phyloP scores from a whole-genome alignment of 2,888 invertebrate species.

The Caenorhabditis sp. region DNA sequence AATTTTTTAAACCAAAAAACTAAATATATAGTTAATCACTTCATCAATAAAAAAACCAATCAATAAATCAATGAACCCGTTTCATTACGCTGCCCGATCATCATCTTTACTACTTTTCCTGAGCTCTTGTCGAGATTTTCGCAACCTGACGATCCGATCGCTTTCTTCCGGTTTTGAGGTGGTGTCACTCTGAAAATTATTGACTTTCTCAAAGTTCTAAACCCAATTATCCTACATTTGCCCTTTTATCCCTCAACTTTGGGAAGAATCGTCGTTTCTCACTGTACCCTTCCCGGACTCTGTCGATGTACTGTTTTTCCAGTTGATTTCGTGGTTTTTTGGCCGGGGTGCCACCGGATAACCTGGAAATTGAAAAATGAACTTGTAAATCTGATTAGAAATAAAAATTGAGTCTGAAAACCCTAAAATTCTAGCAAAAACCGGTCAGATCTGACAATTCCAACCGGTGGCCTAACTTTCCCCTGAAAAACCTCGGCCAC shows the following conservation, averaged over 20 bases:
- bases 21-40: background rate
- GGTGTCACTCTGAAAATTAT: slow-evolving; percentile 60
- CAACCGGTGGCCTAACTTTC: background rate
- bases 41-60: slow-evolving; percentile 1
- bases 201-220: background rate
- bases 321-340: slow-evolving; percentile 36
- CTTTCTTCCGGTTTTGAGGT: slow-evolving; percentile 49
- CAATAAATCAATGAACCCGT: background rate
- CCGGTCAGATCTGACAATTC: background rate
- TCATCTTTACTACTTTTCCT: slow-evolving; percentile 56
- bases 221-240: slow-evolving; percentile 34
- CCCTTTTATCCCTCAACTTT: slow-evolving; percentile 55
- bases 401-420: background rate
- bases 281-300: slow-evolving; percentile 56
- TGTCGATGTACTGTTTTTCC: slow-evolving; percentile 46
- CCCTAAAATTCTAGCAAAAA: background rate
- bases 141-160: slow-evolving; percentile 37
- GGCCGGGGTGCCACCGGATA: slow-evolving; percentile 33
- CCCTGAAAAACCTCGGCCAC: background rate
- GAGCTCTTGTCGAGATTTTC: slow-evolving; percentile 63
- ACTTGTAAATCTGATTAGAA: too few species aligned
- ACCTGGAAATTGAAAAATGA: slow-evolving; percentile 16
- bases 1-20: too few species aligned
- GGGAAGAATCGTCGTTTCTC: slow-evolving; percentile 49
- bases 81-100: slow-evolving; percentile 41